These are phyloP conservation scores for Andrena marginata DNA, from an alignment of 2,888 invertebrate species.

Conservation along the genomic window DNA sequence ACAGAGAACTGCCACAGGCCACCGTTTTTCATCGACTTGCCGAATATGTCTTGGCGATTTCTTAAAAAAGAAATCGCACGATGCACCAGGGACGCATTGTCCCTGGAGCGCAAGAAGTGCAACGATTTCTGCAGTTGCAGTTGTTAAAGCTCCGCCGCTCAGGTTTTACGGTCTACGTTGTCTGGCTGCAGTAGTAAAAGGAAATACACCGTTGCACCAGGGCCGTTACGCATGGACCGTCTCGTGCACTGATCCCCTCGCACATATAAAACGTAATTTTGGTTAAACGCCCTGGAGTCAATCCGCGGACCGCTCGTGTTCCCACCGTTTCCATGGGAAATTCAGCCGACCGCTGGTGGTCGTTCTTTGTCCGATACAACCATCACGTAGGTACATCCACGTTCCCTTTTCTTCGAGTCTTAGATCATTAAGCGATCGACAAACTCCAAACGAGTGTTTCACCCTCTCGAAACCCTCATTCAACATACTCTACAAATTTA, in stretches of 20 bases:
- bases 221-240: conserved; percentile 59
- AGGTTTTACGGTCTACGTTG: conserved; percentile 63
- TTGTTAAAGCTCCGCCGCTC: conserved; percentile 56
- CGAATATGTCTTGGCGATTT: no score
- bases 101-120: conserved; percentile 8
- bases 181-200: conserved; percentile 65
- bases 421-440: no score
- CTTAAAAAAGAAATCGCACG: not conserved
- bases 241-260: conserved; percentile 56
- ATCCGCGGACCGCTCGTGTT: conserved; percentile 18
- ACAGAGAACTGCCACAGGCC: not conserved
- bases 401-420: not conserved
- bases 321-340: conserved; percentile 54
- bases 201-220: conserved; percentile 64
- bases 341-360: not conserved
- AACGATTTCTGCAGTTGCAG: conserved; percentile 50
- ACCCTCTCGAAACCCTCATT: not conserved
- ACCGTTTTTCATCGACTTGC: not conserved
- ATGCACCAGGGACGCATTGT: conserved; percentile 31
- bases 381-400: not conserved
- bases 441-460: not conserved
- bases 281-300: conserved; percentile 39
- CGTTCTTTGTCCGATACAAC: conserved; percentile 33
- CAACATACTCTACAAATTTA: no score
- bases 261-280: conserved; percentile 61